Percentiles rank a stretch among this genome's conserved stretches.
These are phyloP conservation scores for Pelvicachromis taeniatus DNA, from an alignment of 2,113 vertebrate genomes.

Conservation along the genomic window DNA sequence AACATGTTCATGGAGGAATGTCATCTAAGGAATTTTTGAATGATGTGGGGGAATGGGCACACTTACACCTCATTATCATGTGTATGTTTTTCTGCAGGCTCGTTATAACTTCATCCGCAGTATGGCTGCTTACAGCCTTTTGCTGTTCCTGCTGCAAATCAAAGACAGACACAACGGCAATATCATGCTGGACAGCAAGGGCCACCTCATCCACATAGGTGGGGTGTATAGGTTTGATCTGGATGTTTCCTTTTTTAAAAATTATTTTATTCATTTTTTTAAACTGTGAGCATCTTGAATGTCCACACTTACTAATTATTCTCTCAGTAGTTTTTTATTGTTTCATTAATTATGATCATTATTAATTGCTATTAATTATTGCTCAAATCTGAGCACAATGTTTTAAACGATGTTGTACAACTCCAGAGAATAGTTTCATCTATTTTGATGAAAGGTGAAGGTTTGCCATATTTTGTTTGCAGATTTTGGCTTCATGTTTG, in stretches of 20 bases:
- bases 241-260: neutral
- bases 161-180: slow-evolving; percentile 98
- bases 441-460: neutral
- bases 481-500: slow-evolving; percentile 99
- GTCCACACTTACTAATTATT: neutral
- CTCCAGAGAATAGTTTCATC: neutral
- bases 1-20: neutral
- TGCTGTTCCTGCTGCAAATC: slow-evolving; percentile 97
- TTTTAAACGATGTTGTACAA: neutral
- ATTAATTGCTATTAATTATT: neutral
- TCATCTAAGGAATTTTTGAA: neutral
- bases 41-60: neutral
- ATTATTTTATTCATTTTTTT: neutral
- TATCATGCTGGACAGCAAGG: slow-evolving; percentile 99
- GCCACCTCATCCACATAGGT: slow-evolving; percentile 76
- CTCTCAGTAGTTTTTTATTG: neutral
- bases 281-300: neutral
- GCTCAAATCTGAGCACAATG: neutral
- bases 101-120: slow-evolving; percentile 99
- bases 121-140: slow-evolving; percentile 97
- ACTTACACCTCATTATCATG: neutral
- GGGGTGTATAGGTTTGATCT: neutral
- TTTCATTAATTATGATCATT: neutral
- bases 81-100: slow-evolving; percentile 71
- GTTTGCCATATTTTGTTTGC: neutral